phyloP scores from a whole-genome alignment of 2,888 invertebrate genomes.

The Drosophila falleni region DNA sequence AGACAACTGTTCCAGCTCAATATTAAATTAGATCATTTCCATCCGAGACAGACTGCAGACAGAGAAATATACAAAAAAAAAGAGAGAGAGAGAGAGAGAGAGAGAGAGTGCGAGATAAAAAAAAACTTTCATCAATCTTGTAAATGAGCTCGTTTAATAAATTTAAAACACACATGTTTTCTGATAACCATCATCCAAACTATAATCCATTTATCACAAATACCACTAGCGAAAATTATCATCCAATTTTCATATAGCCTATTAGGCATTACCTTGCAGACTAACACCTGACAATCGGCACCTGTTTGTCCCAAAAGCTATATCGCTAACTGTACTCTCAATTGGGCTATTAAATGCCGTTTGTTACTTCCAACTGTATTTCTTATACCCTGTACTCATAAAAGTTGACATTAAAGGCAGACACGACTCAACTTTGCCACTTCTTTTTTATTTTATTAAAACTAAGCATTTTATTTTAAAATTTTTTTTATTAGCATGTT shows the following conservation, averaged over 20 bases:
- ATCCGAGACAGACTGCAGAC: constrained; percentile 19
- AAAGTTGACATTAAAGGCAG: background rate
- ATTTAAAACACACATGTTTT: constrained; percentile 2
- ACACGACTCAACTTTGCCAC: background rate
- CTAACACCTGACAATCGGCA: constrained; percentile 21
- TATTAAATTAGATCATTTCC: constrained; percentile 27
- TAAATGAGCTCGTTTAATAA: background rate
- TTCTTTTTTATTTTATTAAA: background rate
- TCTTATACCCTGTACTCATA: constrained; percentile 12
- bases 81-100: background rate
- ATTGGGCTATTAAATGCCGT: constrained; percentile 27
- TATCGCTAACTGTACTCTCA: constrained; percentile 32
- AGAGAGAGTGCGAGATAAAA: background rate
- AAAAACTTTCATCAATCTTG: constrained; percentile 18
- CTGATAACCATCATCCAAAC: constrained; percentile 18
- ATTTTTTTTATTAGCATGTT: too few relatives aligned
- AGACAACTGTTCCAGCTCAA: background rate
- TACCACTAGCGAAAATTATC: background rate
- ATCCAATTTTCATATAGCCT: constrained; percentile 10
- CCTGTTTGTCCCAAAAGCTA: constrained; percentile 8
- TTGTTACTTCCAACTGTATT: constrained; percentile 7
- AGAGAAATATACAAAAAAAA: background rate
- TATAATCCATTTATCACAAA: background rate
- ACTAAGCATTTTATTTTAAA: too few relatives aligned
- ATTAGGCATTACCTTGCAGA: constrained; percentile 32